Evolutionary conservation across 2,888 invertebrate genomes (phyloP).

Genomic region (Osmoderma eremita): DNA sequence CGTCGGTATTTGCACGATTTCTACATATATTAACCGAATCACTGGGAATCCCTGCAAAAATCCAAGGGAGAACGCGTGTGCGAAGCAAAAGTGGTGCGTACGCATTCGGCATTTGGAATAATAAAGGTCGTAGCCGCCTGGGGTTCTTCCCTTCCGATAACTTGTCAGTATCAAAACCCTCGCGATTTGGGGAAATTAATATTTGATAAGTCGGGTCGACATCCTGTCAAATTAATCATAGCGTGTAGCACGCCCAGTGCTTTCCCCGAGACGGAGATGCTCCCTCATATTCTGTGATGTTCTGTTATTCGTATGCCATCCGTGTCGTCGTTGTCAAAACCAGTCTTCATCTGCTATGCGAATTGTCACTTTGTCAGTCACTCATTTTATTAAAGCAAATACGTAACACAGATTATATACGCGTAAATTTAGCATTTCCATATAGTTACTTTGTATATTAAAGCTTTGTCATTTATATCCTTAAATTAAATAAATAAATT

Average conservation of each 20-base stretch:
- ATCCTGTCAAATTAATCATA: constrained; percentile 39
- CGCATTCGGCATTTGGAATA: neutral
- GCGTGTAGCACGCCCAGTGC: neutral
- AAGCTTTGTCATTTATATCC: no score
- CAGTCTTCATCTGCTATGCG: neutral
- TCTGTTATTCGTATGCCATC: constrained; percentile 3
- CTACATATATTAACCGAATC: neutral
- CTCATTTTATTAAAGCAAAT: constrained; percentile 19
- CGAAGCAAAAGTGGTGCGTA: neutral
- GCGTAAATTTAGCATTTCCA: no score
- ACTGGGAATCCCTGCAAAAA: neutral
- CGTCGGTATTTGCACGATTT: no score
- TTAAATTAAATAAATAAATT: no score
- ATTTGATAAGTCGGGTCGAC: constrained; percentile 38
- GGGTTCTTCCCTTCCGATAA: constrained; percentile 16
- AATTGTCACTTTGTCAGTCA: constrained; percentile 7
- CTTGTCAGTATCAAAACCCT: constrained; percentile 37
- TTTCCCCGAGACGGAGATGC: neutral
- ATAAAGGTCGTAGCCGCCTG: neutral
- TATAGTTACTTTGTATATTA: no score
- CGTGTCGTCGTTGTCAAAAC: constrained; percentile 15
- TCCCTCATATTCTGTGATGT: neutral
- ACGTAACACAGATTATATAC: no score
- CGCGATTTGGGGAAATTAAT: constrained; percentile 38
- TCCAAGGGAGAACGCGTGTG: neutral